These are phyloP conservation scores for Progne subis DNA, from an alignment of 2,113 vertebrate species.

Conservation along the genomic window DNA sequence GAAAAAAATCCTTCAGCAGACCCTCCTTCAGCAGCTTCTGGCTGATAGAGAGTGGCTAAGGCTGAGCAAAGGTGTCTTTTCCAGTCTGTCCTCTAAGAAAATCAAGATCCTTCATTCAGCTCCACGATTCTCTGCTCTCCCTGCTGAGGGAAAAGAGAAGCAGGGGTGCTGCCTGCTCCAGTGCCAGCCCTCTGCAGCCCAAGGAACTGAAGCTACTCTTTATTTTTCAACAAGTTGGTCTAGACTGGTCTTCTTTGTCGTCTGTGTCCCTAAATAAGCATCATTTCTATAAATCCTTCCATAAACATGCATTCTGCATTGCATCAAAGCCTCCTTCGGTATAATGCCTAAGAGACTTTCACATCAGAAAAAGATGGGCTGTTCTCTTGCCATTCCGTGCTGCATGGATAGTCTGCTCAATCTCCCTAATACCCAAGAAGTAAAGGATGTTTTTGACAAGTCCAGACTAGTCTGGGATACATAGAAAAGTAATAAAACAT, in stretches of 20 bases:
- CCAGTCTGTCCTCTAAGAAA: background rate
- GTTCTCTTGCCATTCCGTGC: background rate
- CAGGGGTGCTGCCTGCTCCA: background rate
- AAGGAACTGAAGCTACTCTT: background rate
- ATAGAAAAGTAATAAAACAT: constrained; percentile 46
- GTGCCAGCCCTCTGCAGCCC: background rate
- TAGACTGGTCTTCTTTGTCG: background rate
- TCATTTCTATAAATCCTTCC: constrained; percentile 22
- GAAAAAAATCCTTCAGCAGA: background rate
- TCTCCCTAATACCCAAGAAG: constrained; percentile 49
- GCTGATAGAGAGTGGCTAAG: background rate
- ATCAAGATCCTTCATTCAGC: background rate
- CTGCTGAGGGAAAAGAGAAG: background rate
- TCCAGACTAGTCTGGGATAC: constrained; percentile 16
- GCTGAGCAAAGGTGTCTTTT: background rate
- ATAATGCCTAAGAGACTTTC: constrained; percentile 9
- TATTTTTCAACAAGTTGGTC: background rate
- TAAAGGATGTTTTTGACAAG: constrained; percentile 53
- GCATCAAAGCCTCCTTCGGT: constrained; percentile 25
- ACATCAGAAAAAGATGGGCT: background rate
- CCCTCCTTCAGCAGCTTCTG: background rate
- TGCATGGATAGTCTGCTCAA: constrained; percentile 26
- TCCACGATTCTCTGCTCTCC: background rate
- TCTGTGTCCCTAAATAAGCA: background rate
- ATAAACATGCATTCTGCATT: background rate